Evolutionary conservation across 2,113 vertebrate genomes (phyloP).

Genomic region (Merops nubicus): DNA sequence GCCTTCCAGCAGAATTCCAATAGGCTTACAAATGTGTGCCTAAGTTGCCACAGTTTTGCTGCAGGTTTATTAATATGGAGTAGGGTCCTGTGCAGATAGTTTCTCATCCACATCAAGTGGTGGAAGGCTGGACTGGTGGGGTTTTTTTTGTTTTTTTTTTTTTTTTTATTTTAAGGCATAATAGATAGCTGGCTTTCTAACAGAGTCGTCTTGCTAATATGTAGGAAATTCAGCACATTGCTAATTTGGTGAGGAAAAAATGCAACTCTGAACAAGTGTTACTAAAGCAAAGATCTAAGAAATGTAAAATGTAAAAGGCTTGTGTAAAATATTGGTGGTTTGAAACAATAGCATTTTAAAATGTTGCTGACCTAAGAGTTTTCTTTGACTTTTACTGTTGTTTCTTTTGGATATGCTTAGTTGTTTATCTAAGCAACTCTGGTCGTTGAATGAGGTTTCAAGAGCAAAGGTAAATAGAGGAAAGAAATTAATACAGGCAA

Average conservation of each 20-base stretch:
- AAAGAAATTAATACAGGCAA: conserved; percentile 47
- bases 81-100: neutral
- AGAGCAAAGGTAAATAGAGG: conserved; percentile 60
- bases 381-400: conserved; percentile 66
- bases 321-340: conserved; percentile 52
- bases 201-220: neutral
- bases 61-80: neutral
- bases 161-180: neutral
- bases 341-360: conserved; percentile 57
- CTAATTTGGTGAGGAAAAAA: neutral
- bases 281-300: neutral
- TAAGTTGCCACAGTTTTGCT: neutral
- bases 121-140: neutral
- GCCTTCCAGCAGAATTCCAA: neutral
- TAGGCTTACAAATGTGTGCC: neutral
- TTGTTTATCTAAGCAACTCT: conserved; percentile 68
- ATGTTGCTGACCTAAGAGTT: conserved; percentile 68
- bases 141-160: too few species aligned
- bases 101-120: neutral
- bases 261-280: neutral
- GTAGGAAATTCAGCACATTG: neutral
- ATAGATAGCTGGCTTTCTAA: neutral
- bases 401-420: conserved; percentile 71
- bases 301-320: neutral
- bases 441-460: conserved; percentile 44